Base-by-base conservation (phyloP, 2,797 vertebrate genomes). In the Menidia menidia region DNA sequence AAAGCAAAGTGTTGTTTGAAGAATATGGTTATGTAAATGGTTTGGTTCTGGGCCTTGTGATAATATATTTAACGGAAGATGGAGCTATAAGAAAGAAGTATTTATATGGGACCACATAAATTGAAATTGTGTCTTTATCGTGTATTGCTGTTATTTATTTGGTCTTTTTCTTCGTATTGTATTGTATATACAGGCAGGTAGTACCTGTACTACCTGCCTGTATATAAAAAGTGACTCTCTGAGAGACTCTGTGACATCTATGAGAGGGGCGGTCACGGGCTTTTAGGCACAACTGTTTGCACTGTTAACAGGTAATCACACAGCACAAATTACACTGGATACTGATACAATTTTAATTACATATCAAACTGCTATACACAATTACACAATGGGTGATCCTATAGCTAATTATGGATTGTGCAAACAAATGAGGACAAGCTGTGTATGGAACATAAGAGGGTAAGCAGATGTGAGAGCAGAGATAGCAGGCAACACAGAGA, bases 331-430 rank as follows among this genome's bases (percentile, higher is more conserved):
- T 89, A 86, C 81, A 89, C 75, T 87, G 67, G 82, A 90, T 89
- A 90, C 83, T 84, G 89, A 89, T 90, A 87, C 87, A 83, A 75
- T 90, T 91, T 91, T 92, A 93, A 93, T 93, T 92, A 92, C 89
- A 91, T 82, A 91, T 91, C 87, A 92, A 89, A 90, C 86, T 80
- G 82, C 77, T 88, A 84, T 89, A 91, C 89, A 88, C 91, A 92
- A 92, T 90, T 92, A 92, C 87, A 92, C 91, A 91, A 91, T 89
- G 90, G 87, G 87, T 87, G 90, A 93, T 90, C 86, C 86, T 90
- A 92, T 92, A 90, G 84, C 85, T 87, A 90, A 93, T 93, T 92
- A 92, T 77, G 73, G 80, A 72, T 63, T 64, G 77, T 78, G 87
- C 85, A 92, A 90, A 92, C 86, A 91, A 90, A 91, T 76, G 89